Evolutionary conservation across 2,113 vertebrate genomes (phyloP), one percentile per base, ranked within the genome.

Genomic region (Chlamydotis undulata): DNA sequence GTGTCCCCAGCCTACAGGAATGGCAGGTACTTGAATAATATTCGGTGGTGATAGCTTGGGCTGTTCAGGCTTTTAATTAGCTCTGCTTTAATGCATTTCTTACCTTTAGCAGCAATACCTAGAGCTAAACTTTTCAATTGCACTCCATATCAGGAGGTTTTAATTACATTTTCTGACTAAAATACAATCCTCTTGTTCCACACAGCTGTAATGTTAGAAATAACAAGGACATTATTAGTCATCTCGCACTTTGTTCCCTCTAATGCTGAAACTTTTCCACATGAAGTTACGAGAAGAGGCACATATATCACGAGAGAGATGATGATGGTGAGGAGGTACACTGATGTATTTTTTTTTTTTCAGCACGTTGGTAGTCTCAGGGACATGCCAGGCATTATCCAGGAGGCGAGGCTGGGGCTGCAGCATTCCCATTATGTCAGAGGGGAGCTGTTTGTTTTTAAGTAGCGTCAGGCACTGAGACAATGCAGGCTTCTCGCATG

Each of bases 401-500:
- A 61, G 73, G 56, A 90, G 89, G 93, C 13, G 19, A 69, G 73
- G 95, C 90, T 33, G 56, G 67, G 50, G 65, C 83, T 81, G 65
- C 60, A 68, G 86, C 80, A n/a, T 92, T 91, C 86, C 86, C 83
- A 84, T 79, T 76, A 81, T 89, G 89, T 92, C 89, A 94, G 77
- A 92, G 89, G 73, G 28, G 69, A 84, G 73, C 89, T 91, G 79
- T 74, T 93, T 87, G 93, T 31, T 91, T 96, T 83, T 65, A 79
- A 89, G 89, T 11, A 95, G 87, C 26, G 0, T 80, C 75, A 74
- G 90, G 76, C 90, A 37, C 23, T 7, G 88, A 96, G 78, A 92
- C 90, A 94, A 61, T 64, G 77, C 80, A 73, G 82, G 41, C 74
- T 87, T 93, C 89, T 95, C 90, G 50, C 94, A 91, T 83, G 92